These are phyloP conservation scores for Hedychridium roseum DNA, from an alignment of 2,888 invertebrate genomes.

Conservation along the genomic window DNA sequence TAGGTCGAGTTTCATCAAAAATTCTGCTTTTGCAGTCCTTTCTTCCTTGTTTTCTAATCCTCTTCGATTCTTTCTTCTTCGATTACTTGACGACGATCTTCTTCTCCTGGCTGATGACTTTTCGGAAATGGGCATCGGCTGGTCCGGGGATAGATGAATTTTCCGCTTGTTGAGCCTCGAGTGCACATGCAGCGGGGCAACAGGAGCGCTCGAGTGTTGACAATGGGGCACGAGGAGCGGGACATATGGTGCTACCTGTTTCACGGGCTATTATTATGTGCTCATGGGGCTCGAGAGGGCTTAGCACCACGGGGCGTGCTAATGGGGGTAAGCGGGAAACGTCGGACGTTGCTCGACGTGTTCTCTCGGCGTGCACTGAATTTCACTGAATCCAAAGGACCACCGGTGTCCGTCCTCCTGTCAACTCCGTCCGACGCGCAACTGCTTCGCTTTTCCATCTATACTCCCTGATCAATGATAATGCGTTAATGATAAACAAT, in stretches of 20 bases:
- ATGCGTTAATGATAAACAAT: too few relatives aligned
- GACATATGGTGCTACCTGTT: slow-evolving; percentile 62
- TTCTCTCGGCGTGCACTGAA: slow-evolving; percentile 15
- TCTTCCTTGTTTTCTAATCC: background rate
- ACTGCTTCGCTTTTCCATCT: background rate
- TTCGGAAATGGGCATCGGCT: slow-evolving; percentile 48
- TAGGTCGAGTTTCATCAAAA: too few relatives aligned
- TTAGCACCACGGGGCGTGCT: slow-evolving; percentile 46
- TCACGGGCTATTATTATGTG: slow-evolving; percentile 57
- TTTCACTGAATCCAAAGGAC: slow-evolving; percentile 18
- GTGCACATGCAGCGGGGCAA: slow-evolving; percentile 38
- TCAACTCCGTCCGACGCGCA: background rate
- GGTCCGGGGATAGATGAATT: slow-evolving; percentile 56
- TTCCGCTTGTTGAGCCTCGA: slow-evolving; percentile 57
- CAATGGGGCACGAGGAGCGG: slow-evolving; percentile 39
- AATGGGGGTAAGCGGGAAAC: slow-evolving; percentile 41
- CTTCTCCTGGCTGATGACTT: background rate
- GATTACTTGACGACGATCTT: background rate
- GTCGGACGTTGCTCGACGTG: slow-evolving; percentile 32
- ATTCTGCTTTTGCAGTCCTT: background rate
- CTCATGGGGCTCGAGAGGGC: slow-evolving; percentile 54
- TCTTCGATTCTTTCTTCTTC: background rate
- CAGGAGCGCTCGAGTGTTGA: slow-evolving; percentile 39
- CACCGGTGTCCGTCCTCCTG: slow-evolving; percentile 10
- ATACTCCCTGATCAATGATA: background rate